These are phyloP conservation scores for Drosophila sucinea DNA, from an alignment of 1,140 invertebrate genomes.

Conservation along the genomic window DNA sequence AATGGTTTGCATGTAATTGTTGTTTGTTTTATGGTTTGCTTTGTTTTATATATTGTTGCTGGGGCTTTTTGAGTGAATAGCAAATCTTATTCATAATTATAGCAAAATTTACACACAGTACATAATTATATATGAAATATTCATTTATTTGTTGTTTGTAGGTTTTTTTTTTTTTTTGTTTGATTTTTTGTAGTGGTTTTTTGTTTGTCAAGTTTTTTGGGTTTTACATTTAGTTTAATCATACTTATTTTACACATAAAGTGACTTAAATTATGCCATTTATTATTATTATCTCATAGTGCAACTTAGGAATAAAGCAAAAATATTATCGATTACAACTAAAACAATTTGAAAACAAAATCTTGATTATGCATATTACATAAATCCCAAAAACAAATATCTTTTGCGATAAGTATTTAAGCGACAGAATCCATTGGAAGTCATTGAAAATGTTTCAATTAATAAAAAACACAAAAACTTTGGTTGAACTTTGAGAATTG, in stretches of 20 bases:
- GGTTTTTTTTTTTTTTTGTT: conserved; percentile 26
- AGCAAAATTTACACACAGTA: conserved; percentile 54
- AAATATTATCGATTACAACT: conserved; percentile 42
- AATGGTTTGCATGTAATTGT: conserved; percentile 41
- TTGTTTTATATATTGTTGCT: conserved; percentile 51
- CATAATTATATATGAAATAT: conserved; percentile 66
- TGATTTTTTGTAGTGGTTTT: conserved; percentile 16
- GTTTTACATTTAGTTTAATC: conserved; percentile 51
- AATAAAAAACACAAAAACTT: conserved; percentile 55
- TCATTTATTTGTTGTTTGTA: conserved; percentile 49
- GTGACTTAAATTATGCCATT: conserved; percentile 69
- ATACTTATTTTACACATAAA: conserved; percentile 54
- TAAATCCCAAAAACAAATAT: conserved; percentile 25
- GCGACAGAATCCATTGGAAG: conserved; percentile 56
- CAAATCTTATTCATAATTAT: conserved; percentile 53
- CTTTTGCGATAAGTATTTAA: conserved; percentile 37
- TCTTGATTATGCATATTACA: conserved; percentile 29
- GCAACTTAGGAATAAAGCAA: conserved; percentile 43
- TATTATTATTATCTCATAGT: conserved; percentile 39
- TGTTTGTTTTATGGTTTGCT: conserved; percentile 20
- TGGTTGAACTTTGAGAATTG: conserved; percentile 75
- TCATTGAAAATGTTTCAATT: conserved; percentile 41
- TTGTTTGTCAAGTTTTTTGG: conserved; percentile 23
- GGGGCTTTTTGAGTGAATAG: conserved; percentile 44
- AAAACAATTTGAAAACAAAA: conserved; percentile 52